Conservation (phyloP, 2,888 invertebrate species). For the Chloroclystis v-ata region DNA sequence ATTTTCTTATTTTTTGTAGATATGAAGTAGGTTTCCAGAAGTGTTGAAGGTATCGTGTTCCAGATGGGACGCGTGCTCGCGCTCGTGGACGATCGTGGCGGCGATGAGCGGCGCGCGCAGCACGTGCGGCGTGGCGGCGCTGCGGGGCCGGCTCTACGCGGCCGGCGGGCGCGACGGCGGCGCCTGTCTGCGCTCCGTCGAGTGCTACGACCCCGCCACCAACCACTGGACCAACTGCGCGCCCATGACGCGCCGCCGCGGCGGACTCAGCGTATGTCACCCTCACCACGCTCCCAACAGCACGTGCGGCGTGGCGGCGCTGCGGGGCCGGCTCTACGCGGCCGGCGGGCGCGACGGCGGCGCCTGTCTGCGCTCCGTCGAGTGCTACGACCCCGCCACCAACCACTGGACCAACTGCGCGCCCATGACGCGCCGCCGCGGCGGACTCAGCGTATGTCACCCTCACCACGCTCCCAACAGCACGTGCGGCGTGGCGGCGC, state of each 20-base stretch:
- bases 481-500: constrained; percentile 93
- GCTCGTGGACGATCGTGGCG: constrained; percentile 93
- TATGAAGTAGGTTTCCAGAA: too few relatives aligned
- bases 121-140: constrained; percentile 93
- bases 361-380: constrained; percentile 92
- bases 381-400: constrained; percentile 87
- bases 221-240: constrained; percentile 89
- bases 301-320: constrained; percentile 93
- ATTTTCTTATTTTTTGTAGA: too few relatives aligned
- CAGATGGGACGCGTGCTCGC: constrained; percentile 92
- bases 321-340: constrained; percentile 90
- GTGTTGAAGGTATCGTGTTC: background rate
- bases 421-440: constrained; percentile 90
- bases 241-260: constrained; percentile 90
- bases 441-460: constrained; percentile 89
- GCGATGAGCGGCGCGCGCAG: constrained; percentile 93
- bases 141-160: constrained; percentile 90
- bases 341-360: constrained; percentile 96
- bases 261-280: constrained; percentile 89
- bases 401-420: constrained; percentile 89
- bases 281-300: constrained; percentile 67
- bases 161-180: constrained; percentile 96
- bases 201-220: constrained; percentile 87
- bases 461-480: constrained; percentile 67
- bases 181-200: constrained; percentile 92